Evolutionary conservation across 2,113 vertebrate species (phyloP).

Genomic region (Toxostoma redivivum): DNA sequence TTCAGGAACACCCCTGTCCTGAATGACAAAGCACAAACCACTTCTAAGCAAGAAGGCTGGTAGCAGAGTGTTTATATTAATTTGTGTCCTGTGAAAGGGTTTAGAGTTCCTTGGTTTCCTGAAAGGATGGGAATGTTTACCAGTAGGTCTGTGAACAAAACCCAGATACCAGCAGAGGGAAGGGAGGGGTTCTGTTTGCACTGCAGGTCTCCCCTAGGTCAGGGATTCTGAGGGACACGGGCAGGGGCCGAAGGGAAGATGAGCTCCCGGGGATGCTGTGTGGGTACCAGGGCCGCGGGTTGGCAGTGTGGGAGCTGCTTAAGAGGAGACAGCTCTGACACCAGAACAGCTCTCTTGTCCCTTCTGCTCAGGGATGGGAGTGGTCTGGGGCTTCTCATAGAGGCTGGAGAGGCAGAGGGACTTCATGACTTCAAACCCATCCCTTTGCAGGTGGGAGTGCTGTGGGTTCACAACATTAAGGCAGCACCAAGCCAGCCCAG

Average conservation of each 20-base stretch:
- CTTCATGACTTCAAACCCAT: fast-evolving
- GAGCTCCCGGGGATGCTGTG: fast-evolving
- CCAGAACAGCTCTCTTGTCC: background rate
- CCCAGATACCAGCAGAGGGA: background rate
- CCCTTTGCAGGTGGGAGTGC: fast-evolving
- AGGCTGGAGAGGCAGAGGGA: background rate
- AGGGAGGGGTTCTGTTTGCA: background rate
- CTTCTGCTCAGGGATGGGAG: background rate
- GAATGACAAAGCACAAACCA: background rate
- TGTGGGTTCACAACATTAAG: fast-evolving
- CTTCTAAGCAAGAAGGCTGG: background rate
- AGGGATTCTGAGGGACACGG: fast-evolving
- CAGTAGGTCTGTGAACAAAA: background rate
- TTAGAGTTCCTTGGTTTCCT: background rate
- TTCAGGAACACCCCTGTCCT: background rate
- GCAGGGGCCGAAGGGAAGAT: background rate
- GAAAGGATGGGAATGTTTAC: background rate
- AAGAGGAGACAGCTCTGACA: background rate
- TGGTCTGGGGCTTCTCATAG: background rate
- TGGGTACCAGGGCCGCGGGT: background rate
- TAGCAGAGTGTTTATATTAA: background rate
- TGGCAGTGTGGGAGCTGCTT: background rate
- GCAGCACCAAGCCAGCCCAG: background rate
- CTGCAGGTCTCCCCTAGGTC: background rate
- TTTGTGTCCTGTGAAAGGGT: fast-evolving